Evolutionary conservation across 2,888 invertebrate species (phyloP), one percentile per base, ranked within the genome.

Genomic region (Falcaria lacertinaria): DNA sequence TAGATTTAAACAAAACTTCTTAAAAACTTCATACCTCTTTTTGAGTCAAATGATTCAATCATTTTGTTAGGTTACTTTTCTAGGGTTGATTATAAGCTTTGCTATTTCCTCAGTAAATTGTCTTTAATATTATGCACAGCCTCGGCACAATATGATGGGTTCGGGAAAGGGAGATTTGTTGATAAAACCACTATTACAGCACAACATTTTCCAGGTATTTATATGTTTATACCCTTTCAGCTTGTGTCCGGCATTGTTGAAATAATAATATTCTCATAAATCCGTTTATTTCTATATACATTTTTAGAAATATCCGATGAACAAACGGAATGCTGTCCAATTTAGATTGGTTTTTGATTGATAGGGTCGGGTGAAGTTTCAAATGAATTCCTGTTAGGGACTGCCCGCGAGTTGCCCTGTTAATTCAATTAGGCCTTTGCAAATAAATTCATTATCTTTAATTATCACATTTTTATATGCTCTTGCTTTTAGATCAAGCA

Each of bases 331-430:
- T 75, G 68, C 72, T 74, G 76, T 76, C 64, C 76, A 76, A 78
- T 80, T 81, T 79, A 83, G 73, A 84, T 82, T 80, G 80, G 66
- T 72, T 80, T 83, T 84, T 85, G 84, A 84, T 83, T 76, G 81
- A 85, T 80, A 75, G 73, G 64, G 63, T 68, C 64, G 67, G 66
- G 68, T 60, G 70, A 79, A 80, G 70, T 81, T 84, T 77, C 70
- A 74, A 83, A 82, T 77, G 67, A 80, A 80, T 74, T 75, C 73
- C 52, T 53, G 64, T 62, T 52, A 37, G 50, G 47, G 37, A 32
- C 37, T 33, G 33, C 39, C 44, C 35, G 34, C 15, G 16, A 32
- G 35, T 33, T 39, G 44, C 32, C 42, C 42, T 48, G 44, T 57
- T 54, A 44, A 60, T 68, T 65, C 64, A 71, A 67, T 74, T 69